Conservation (phyloP, 1,140 invertebrate genomes). For the Drosophila burlai region DNA sequence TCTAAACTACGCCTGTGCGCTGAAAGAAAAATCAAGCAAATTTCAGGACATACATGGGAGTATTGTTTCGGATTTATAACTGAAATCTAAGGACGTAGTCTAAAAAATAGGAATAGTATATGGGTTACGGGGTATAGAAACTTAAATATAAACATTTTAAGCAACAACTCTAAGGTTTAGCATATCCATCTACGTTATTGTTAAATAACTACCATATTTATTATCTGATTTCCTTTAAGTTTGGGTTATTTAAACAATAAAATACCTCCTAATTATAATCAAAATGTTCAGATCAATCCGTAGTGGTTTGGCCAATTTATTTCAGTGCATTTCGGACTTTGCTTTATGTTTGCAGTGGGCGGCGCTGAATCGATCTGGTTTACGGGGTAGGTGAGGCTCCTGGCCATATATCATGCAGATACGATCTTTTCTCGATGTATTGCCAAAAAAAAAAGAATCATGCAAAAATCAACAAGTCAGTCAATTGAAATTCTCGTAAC, state of each 20-base stretch:
- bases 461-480: constrained; percentile 10
- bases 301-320: not conserved
- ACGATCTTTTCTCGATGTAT: constrained; percentile 71
- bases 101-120: not conserved
- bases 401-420: constrained; percentile 72
- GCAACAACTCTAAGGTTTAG: no score
- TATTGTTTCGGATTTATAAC: not conserved
- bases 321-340: constrained; percentile 25
- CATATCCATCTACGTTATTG: not conserved
- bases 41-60: not conserved
- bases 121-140: not conserved
- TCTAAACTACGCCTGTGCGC: constrained; percentile 55
- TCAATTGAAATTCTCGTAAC: constrained; percentile 72
- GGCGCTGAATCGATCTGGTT: constrained; percentile 31
- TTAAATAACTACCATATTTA: not conserved
- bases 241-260: not conserved
- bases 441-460: constrained; percentile 34
- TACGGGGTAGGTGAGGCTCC: constrained; percentile 44
- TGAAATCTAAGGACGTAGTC: not conserved
- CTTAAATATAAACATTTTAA: no score
- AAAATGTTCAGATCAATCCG: not conserved
- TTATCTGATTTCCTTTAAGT: not conserved
- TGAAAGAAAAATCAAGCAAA: constrained; percentile 1
- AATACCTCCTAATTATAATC: not conserved
- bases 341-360: constrained; percentile 37